phyloP scores from a whole-genome alignment of 2,113 vertebrate species.

The Cettia cetti region DNA sequence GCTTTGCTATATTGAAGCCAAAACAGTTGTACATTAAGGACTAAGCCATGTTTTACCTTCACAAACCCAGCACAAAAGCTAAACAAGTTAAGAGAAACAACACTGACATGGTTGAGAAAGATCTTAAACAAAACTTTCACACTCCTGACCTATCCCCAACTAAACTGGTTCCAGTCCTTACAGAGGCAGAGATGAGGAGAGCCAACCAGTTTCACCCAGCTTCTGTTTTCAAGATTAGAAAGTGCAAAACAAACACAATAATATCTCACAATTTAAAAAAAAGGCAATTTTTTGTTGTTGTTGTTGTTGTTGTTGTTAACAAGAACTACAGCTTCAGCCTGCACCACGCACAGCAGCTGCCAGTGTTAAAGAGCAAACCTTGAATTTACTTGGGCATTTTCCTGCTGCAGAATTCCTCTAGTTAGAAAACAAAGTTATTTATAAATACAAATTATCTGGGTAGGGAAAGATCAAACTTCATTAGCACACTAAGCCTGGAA shows the following conservation, averaged over 20 bases:
- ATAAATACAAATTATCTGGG: not conserved
- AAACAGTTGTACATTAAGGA: not conserved
- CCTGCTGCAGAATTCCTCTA: not conserved
- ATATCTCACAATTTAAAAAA: not conserved
- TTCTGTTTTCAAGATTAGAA: conserved; percentile 12
- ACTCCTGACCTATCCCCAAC: not conserved
- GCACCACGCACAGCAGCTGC: not conserved
- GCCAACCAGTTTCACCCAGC: not conserved
- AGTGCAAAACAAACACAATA: conserved; percentile 8
- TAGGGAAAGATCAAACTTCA: not conserved
- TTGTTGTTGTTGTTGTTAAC: not conserved
- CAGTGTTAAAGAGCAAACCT: not conserved
- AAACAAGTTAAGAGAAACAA: not conserved
- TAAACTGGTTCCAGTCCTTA: not conserved
- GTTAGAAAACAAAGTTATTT: not conserved
- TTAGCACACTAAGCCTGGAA: not conserved
- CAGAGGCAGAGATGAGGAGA: not conserved
- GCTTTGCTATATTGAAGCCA: not conserved
- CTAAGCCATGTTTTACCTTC: not conserved
- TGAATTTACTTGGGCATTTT: not conserved
- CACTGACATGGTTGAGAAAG: not conserved
- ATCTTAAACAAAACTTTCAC: not conserved
- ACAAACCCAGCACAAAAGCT: not conserved
- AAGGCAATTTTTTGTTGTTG: no score
- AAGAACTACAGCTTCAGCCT: not conserved